Conservation (phyloP, 2,797 vertebrate species). For the Sciurus carolinensis region DNA sequence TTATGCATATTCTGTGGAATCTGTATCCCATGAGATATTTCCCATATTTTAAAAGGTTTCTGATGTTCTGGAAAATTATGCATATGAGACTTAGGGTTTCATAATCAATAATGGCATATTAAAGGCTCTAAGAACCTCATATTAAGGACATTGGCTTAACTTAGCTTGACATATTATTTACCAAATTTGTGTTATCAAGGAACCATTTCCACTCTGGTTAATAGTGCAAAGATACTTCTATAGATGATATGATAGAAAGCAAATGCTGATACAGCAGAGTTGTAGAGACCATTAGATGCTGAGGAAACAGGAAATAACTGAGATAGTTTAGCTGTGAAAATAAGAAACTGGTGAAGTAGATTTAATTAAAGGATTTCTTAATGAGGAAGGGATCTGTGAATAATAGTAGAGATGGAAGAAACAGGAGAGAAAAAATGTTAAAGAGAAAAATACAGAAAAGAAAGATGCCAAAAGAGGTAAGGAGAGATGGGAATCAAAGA, state of each 20-base stretch:
- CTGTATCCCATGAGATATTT: background rate
- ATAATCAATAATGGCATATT: constrained; percentile 10
- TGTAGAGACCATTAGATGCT: background rate
- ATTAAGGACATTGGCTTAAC: background rate
- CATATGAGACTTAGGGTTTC: background rate
- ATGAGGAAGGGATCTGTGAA: background rate
- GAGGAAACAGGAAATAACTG: background rate
- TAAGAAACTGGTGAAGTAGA: background rate
- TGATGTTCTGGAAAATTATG: background rate
- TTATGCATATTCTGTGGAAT: background rate
- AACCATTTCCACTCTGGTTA: background rate
- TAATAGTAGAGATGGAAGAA: background rate
- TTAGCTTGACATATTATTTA: constrained; percentile 2
- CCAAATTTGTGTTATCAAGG: background rate
- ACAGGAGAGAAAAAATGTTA: background rate
- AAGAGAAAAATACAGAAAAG: background rate
- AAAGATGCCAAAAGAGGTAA: background rate
- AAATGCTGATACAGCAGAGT: background rate
- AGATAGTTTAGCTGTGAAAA: background rate
- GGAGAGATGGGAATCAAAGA: background rate
- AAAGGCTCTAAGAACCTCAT: background rate
- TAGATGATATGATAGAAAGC: background rate
- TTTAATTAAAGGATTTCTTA: constrained; percentile 12
- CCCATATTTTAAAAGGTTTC: background rate
- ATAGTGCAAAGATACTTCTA: background rate